Conservation (phyloP, 2,113 vertebrate genomes). For the Bos taurus region ARS-UCD2.0 NC_037339.1:4199001-4199500, state of each 20-base stretch:
- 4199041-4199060: neutral
- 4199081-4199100: neutral
- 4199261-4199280: neutral
- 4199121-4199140: neutral
- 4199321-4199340: neutral
- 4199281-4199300: neutral
- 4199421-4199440: neutral
- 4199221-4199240: neutral
- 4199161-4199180: fast-evolving
- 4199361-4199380: neutral
- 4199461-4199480: neutral
- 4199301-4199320: neutral
- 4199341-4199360: neutral
- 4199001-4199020: too few species aligned
- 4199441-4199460: neutral
- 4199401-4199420: neutral
- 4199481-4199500: neutral
- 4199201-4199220: neutral
- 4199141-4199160: neutral
- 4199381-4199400: neutral
- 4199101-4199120: neutral
- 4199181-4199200: neutral
- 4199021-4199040: neutral
- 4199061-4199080: neutral
- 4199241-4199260: neutral